Evolutionary conservation across 2,113 vertebrate species (phyloP).

Genomic region (Capreolus pygargus): DNA sequence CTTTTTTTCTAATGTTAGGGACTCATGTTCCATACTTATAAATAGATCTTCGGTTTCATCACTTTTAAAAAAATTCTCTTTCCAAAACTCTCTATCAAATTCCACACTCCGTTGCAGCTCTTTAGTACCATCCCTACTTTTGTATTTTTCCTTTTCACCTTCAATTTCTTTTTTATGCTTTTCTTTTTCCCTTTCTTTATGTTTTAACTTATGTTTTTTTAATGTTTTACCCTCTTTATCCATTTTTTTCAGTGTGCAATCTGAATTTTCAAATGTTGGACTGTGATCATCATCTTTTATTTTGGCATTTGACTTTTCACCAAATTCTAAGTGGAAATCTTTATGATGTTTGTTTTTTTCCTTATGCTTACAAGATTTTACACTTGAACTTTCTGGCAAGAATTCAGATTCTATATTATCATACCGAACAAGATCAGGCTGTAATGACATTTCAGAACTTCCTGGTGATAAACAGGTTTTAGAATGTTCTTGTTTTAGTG

Average conservation of each 20-base stretch:
- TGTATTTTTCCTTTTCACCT: slow-evolving; percentile 91
- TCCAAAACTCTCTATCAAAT: slow-evolving; percentile 99
- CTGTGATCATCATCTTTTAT: slow-evolving; percentile 89
- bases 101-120: slow-evolving; percentile 93
- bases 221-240: slow-evolving; percentile 94
- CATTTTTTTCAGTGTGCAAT: slow-evolving; percentile 88
- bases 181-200: slow-evolving; percentile 93
- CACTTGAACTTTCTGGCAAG: slow-evolving; percentile 92
- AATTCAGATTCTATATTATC: slow-evolving; percentile 92
- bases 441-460: slow-evolving; percentile 86
- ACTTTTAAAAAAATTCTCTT: slow-evolving; percentile 99
- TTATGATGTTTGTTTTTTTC: slow-evolving; percentile 97
- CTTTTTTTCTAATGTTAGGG: slow-evolving; percentile 84
- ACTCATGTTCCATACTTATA: slow-evolving; percentile 86
- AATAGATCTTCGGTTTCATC: slow-evolving; percentile 91
- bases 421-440: slow-evolving; percentile 87
- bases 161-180: slow-evolving; percentile 93
- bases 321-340: slow-evolving; percentile 88
- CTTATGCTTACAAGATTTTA: slow-evolving; percentile 95
- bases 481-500: slow-evolving; percentile 95
- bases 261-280: slow-evolving; percentile 86
- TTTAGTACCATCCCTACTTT: slow-evolving; percentile 89
- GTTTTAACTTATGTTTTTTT: slow-evolving; percentile 98
- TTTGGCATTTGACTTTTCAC: slow-evolving; percentile 88
- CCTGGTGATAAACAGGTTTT: slow-evolving; percentile 91